Conservation (phyloP, 2,797 vertebrate species). For the Apodemus agrarius region DNA sequence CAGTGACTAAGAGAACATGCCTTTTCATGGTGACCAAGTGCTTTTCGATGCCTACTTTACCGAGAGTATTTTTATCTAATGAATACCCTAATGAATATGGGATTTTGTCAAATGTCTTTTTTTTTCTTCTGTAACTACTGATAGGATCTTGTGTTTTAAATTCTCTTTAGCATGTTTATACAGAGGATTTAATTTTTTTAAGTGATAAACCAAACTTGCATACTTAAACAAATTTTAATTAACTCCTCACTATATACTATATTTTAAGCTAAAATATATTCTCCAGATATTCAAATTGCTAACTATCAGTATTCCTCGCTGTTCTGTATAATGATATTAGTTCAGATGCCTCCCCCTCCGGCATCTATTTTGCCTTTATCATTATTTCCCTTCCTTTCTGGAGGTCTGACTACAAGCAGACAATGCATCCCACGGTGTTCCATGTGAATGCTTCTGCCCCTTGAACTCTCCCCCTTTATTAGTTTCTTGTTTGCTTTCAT, state of each 20-base stretch:
- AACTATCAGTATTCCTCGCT: neutral
- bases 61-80: neutral
- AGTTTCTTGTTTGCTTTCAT: neutral
- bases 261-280: slow-evolving; percentile 34
- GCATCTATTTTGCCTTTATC: neutral
- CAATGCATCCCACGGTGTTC: neutral
- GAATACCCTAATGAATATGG: neutral
- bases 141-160: neutral
- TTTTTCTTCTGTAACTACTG: neutral
- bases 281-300: neutral
- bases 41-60: neutral
- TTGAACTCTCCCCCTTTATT: neutral
- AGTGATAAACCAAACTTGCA: neutral
- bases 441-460: neutral
- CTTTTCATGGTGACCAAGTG: neutral
- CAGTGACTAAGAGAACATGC: neutral
- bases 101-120: neutral
- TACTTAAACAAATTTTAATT: neutral
- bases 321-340: neutral
- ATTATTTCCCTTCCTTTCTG: neutral
- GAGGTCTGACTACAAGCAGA: neutral
- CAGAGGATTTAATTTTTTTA: neutral
- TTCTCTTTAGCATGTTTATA: neutral
- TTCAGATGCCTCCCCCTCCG: neutral
- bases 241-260: neutral